Evolutionary conservation across 2,888 invertebrate genomes (phyloP).

Genomic region (Nephrotoma appendiculata): DNA sequence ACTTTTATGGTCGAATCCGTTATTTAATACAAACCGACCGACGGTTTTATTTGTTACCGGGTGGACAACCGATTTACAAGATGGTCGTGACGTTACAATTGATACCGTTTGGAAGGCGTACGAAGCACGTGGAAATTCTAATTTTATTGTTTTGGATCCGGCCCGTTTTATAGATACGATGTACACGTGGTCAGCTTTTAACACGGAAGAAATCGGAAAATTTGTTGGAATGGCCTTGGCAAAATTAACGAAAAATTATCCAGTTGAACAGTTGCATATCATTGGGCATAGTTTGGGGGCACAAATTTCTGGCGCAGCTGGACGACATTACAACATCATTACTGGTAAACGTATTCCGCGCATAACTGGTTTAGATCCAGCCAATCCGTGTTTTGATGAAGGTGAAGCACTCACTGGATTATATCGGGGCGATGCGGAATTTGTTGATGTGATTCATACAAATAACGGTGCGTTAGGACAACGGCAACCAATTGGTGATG

Average conservation of each 20-base stretch:
- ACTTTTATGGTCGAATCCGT: background rate
- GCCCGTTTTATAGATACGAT: background rate
- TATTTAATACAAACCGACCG: background rate
- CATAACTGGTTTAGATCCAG: slow-evolving; percentile 29
- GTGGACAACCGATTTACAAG: slow-evolving; percentile 9
- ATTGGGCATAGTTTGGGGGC: slow-evolving; percentile 28
- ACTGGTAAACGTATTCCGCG: slow-evolving; percentile 22
- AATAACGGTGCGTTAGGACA: slow-evolving; percentile 25
- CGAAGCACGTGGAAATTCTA: slow-evolving; percentile 23
- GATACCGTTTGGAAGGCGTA: slow-evolving; percentile 24
- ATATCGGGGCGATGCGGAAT: slow-evolving; percentile 22
- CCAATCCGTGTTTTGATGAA: slow-evolving; percentile 27
- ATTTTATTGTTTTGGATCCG: background rate
- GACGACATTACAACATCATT: slow-evolving; percentile 20
- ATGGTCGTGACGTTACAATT: slow-evolving; percentile 20
- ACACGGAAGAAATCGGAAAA: background rate
- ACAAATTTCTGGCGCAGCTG: slow-evolving; percentile 27
- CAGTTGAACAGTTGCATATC: background rate
- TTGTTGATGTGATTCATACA: slow-evolving; percentile 27
- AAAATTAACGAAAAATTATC: background rate
- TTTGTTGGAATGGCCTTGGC: background rate
- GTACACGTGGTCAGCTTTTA: background rate
- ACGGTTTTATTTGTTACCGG: background rate
- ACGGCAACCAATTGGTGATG: slow-evolving; percentile 23
- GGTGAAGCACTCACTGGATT: slow-evolving; percentile 21